A percentile compares a stretch with the other conserved stretches of the same genome.
Conservation (phyloP, 2,888 invertebrate genomes). For the Esperia sulphurella region DNA sequence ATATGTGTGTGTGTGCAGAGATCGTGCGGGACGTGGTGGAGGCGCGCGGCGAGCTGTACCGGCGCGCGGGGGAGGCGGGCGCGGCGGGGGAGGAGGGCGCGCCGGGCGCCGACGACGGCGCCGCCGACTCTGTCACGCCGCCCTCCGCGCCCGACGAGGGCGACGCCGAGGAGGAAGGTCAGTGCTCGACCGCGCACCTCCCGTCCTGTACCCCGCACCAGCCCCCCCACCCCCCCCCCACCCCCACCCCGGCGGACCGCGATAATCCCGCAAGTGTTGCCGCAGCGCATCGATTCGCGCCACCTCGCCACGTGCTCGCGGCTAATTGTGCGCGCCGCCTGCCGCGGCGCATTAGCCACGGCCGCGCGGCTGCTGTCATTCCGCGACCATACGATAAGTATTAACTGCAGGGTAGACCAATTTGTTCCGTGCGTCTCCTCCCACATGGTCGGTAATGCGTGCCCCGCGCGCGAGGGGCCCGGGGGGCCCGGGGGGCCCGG, state of each 20-base stretch:
- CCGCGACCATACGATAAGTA: slow-evolving; percentile 12
- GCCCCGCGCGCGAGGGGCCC: too few relatives aligned
- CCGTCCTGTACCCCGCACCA: slow-evolving; percentile 17
- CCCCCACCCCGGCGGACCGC: slow-evolving; percentile 10
- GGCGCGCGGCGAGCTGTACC: slow-evolving; percentile 83
- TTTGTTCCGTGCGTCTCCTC: too few relatives aligned
- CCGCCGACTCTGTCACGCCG: slow-evolving; percentile 32
- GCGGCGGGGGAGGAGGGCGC: slow-evolving; percentile 19
- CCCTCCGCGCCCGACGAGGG: slow-evolving; percentile 31
- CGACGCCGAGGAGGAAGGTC: slow-evolving; percentile 20
- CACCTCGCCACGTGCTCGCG: slow-evolving; percentile 43
- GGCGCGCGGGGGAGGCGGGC: slow-evolving; percentile 53
- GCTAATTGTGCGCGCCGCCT: not conserved
- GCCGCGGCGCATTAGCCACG: not conserved
- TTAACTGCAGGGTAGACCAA: slow-evolving; percentile 1
- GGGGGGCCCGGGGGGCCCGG: too few relatives aligned
- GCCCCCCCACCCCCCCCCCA: not conserved
- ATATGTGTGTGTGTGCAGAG: slow-evolving; percentile 58
- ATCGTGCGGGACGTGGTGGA: slow-evolving; percentile 89
- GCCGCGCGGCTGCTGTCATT: slow-evolving; percentile 18
- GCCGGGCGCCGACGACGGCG: slow-evolving; percentile 9
- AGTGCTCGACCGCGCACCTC: not conserved
- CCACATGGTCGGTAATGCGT: too few relatives aligned
- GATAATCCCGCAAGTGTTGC: not conserved
- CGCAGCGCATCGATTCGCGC: slow-evolving; percentile 28